phyloP scores from a whole-genome alignment of 1,140 invertebrate genomes.

The Heliconius hermathena region DNA sequence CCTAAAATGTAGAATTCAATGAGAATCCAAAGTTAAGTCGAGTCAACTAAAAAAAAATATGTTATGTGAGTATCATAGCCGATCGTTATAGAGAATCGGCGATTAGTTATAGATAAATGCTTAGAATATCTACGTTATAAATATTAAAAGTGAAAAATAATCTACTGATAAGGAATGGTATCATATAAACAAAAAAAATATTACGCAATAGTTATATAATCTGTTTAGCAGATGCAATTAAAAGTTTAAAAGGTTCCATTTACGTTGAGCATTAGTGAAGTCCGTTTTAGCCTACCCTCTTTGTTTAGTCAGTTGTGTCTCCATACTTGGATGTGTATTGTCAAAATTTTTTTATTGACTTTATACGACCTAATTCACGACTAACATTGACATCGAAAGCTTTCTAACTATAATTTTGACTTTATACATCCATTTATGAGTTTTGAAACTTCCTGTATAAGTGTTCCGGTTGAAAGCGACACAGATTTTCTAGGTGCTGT shows the following conservation, averaged over 20 bases:
- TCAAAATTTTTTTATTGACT: constrained; percentile 28
- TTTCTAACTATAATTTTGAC: constrained; percentile 48
- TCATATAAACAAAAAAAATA: constrained; percentile 53
- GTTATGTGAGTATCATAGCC: constrained; percentile 41
- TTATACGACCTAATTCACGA: constrained; percentile 46
- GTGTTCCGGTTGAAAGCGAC: constrained; percentile 25
- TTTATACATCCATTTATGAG: constrained; percentile 38
- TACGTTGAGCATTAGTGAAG: constrained; percentile 55
- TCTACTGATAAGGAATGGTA: constrained; percentile 76
- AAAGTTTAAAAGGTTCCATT: constrained; percentile 77
- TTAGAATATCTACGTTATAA: constrained; percentile 66
- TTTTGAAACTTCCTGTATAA: constrained; percentile 13
- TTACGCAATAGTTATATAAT: constrained; percentile 49
- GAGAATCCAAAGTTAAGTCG: constrained; percentile 47
- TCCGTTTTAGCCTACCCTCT: constrained; percentile 49
- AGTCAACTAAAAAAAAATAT: constrained; percentile 50
- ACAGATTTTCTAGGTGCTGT: constrained; percentile 43
- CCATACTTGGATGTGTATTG: constrained; percentile 24
- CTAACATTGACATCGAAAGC: constrained; percentile 61
- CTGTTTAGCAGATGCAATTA: constrained; percentile 68
- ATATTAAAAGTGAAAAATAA: constrained; percentile 56
- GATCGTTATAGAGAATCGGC: constrained; percentile 57
- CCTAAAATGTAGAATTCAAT: constrained; percentile 54
- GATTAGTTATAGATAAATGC: constrained; percentile 63
- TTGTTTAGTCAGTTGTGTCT: constrained; percentile 49